These are phyloP conservation scores for Threskiornis aethiopicus DNA, from an alignment of 2,797 vertebrate genomes.

Conservation along the genomic window DNA sequence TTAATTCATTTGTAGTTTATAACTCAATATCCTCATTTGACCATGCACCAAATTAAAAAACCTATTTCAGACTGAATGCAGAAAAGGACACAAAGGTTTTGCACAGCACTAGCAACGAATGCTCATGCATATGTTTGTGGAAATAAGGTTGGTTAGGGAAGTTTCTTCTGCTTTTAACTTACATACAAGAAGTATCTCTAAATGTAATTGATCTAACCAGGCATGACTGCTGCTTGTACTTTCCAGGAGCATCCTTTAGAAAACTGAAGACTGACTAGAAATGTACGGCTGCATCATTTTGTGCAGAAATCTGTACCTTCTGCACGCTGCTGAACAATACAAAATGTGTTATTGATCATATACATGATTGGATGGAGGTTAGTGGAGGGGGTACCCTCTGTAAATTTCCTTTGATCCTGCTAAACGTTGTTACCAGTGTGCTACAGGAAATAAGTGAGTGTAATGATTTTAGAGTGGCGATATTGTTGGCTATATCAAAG, in stretches of 20 bases:
- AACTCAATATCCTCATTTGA: background rate
- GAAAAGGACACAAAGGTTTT: background rate
- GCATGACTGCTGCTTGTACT: background rate
- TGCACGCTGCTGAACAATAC: background rate
- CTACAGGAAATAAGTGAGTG: conserved; percentile 47
- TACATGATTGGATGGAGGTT: conserved; percentile 39
- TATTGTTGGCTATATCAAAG: conserved; percentile 35
- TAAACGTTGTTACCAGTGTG: conserved; percentile 25
- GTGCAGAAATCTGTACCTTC: conserved; percentile 21
- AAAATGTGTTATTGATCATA: conserved; percentile 59
- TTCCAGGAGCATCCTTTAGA: background rate
- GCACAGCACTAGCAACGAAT: background rate
- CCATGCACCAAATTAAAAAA: background rate
- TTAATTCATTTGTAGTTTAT: background rate
- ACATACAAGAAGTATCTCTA: background rate
- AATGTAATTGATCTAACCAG: background rate
- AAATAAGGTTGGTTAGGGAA: background rate
- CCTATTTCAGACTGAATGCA: background rate
- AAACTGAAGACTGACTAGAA: background rate
- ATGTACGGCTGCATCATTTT: background rate
- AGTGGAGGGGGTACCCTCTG: conserved; percentile 11
- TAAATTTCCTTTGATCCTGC: conserved; percentile 59
- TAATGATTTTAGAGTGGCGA: conserved; percentile 52
- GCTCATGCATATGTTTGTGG: background rate
- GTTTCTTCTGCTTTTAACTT: background rate